Evolutionary conservation across 2,797 vertebrate species (phyloP), one percentile per base, ranked within the genome.

Genomic region (Delichon dasypus): DNA sequence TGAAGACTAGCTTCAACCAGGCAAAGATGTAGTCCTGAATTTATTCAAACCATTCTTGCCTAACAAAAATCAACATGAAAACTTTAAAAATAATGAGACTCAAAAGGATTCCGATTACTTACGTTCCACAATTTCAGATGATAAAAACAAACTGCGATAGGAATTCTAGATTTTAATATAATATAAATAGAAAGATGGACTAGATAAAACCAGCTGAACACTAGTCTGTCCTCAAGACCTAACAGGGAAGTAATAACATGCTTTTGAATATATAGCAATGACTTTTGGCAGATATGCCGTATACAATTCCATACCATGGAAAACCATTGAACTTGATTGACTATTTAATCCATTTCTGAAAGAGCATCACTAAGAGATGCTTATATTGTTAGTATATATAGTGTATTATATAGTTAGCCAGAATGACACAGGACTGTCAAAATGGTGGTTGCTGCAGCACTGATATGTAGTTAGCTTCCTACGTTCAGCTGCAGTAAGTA

Each of bases 161-260:
- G 96, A 97, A 58, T 91, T 96, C 96, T 90, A 97, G 95, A 96
- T 95, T 90, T 89, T 97, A 97, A 97, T 93, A 73, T 95, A 98
- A 97, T 96, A 96, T 96, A 98, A 96, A 96, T 95, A 96, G 96
- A 96, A 97, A 96, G 94, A 64, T 88, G 93, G 94, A 95, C 89
- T 96, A 95, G 95, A 97, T 95, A 93, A 97, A 97, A 97, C 94
- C 97, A 97, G 96, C 94, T 94, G 93, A 97, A 97, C 91, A 97
- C 97, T 97, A 97, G 97, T 96, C 94, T 97, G 85, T 97, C 95
- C 95, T 97, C 89, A 96, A 97, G 97, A 97, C 85, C 95, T 96
- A 97, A 97, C 47, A 88, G 85, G 88, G 88, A 95, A 86, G 65
- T 95, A 93, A 97, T 96, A 96, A 48, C 75, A 25, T 96, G 94